Base-by-base conservation (phyloP, 1,140 invertebrate species). In the Proales similis region DNA sequence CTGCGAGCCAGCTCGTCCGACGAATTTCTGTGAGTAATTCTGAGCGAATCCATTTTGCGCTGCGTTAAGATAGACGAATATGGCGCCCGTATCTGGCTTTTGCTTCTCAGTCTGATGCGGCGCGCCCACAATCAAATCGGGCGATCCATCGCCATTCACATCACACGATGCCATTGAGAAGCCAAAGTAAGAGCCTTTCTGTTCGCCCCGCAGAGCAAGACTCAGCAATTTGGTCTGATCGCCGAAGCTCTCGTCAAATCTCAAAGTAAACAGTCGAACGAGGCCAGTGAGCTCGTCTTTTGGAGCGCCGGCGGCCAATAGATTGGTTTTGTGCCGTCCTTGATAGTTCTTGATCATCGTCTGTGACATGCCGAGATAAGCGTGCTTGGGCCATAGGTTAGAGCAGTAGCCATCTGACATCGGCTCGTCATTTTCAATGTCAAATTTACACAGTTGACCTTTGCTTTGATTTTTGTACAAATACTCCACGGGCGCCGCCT, bases 121-220 rank as follows among this genome's bases (percentile, higher is more conserved):
- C 14, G 63, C 48, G 26, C 53, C 32, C 0, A 64, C 33, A 27
- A 53, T 29, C n/a, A 66, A 38, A 20, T 66, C 64, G 3, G 30
- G 33, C 26, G 60, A 39, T 14, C 30, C 29, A 36, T 66, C 51
- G 24, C 66, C 66, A 38, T 66, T 53, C 9, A 66, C 11, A 42
- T 66, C 63, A 36, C 48, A 62, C n/a, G 47, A 26, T 26, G 45
- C 49, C 7, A 66, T 47, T 9, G 42, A 24, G 27, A 62, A 61
- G 4, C 65, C 65, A 53, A 66, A 65, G 53, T 65, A 62, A 39
- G 36, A 20, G n/a, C 65, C 65, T 11, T 60, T 45, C 11, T 63
- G 57, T 3, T 20, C 3, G 14, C 64, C 64, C 29, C 30, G 24
- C 3, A 64, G 36, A 19, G 36, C 45, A 3, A 22, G 12, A 26